phyloP scores from a whole-genome alignment of 92 coral and sea anemone genomes.

The Epizoanthus illoricatus region DNA sequence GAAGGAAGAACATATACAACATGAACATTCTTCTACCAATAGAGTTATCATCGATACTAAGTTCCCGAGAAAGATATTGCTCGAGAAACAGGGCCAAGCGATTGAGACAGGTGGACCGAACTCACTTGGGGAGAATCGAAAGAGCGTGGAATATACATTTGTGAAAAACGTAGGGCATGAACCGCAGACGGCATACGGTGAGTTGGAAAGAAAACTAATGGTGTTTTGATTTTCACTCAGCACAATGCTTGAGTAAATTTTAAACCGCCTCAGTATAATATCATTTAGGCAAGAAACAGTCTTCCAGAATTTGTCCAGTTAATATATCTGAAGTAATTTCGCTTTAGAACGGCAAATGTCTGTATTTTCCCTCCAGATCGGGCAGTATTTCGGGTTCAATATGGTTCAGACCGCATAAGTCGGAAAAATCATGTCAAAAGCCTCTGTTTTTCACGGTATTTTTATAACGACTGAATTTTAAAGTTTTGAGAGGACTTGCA shows the following conservation, averaged over 20 bases:
- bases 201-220: not conserved
- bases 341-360: not conserved
- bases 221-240: not conserved
- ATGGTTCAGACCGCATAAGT: too few species aligned
- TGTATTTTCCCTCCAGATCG: not conserved
- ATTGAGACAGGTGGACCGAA: not conserved
- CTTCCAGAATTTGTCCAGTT: too few species aligned
- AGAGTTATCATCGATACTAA: not conserved
- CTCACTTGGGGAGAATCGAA: not conserved
- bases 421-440: too few species aligned
- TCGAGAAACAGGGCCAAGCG: not conserved
- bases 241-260: not conserved
- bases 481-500: too few species aligned
- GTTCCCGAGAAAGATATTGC: not conserved
- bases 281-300: too few species aligned
- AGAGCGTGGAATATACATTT: conserved; percentile 11
- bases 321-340: not conserved
- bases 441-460: too few species aligned
- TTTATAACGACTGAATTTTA: too few species aligned
- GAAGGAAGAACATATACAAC: not conserved
- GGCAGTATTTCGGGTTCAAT: too few species aligned
- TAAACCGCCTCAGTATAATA: too few species aligned
- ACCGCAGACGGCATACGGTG: conserved; percentile 19
- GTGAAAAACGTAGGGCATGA: conserved; percentile 1
- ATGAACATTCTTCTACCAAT: not conserved